Percentiles rank a stretch among this genome's conserved stretches.
These are phyloP conservation scores for Enoplolaimus lenunculus DNA, from an alignment of 2,888 invertebrate genomes.

Conservation along the genomic window DNA sequence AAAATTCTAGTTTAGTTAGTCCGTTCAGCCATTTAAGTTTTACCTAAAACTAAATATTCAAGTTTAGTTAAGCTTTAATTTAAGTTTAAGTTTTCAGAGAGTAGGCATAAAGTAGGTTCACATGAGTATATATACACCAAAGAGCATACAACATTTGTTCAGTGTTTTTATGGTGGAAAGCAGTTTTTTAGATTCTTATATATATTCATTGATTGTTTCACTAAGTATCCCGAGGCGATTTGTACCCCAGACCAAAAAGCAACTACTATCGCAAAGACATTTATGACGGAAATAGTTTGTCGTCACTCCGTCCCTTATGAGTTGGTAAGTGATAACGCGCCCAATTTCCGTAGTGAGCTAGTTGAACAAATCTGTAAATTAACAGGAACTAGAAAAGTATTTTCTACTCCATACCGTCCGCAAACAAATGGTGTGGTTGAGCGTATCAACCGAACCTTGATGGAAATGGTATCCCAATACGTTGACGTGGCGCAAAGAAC, in stretches of 20 bases:
- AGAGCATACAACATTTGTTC: too few relatives aligned
- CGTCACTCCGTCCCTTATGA: background rate
- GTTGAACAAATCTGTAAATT: conserved; percentile 1
- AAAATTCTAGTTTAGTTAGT: too few relatives aligned
- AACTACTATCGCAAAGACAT: background rate
- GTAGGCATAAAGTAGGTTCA: too few relatives aligned
- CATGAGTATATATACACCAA: too few relatives aligned
- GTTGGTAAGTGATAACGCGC: background rate
- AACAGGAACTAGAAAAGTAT: background rate
- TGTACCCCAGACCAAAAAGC: background rate
- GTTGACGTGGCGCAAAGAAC: background rate
- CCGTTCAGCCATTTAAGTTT: too few relatives aligned
- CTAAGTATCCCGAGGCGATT: background rate
- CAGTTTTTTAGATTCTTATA: too few relatives aligned
- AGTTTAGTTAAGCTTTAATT: too few relatives aligned
- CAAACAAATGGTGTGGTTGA: conserved; percentile 8
- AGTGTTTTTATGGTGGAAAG: too few relatives aligned
- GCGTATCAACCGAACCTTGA: background rate
- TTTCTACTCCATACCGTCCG: conserved; percentile 4
- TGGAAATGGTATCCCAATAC: background rate
- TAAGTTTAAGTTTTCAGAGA: too few relatives aligned
- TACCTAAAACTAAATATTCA: too few relatives aligned
- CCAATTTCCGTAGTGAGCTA: background rate
- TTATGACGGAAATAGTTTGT: background rate
- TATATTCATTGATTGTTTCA: background rate